Base-by-base conservation (phyloP, 2,797 vertebrate species). In the Rhadinocentrus ornatus region DNA sequence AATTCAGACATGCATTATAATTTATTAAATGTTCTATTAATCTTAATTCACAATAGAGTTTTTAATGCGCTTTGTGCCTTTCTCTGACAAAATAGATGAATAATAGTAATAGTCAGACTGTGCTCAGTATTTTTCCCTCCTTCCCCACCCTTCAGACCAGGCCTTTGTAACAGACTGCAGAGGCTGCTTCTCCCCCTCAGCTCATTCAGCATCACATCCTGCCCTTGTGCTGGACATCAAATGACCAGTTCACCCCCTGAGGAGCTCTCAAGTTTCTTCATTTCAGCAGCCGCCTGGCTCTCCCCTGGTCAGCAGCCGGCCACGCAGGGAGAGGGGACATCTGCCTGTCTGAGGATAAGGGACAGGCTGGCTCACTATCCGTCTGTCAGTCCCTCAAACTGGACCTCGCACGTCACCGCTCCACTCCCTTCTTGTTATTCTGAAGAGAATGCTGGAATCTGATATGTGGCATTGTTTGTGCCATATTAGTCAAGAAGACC, bases 311-410 rank as follows among this genome's bases (percentile, higher is more conserved):
- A 92, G 93, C 94, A 95, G 95, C 95, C 94, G 95, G 95, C 93
- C 90, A 94, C 95, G 93, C 80, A 62, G 95, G 92, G 95, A 93
- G 94, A 91, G 91, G 93, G 96, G 97, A 97, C 97, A 98, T 97
- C 97, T 99, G 98, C 95, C 97, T 95, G 95, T 97, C 96, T 98
- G 94, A 93, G 95, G 94, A 96, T 95, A 95, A 96, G 96, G 96
- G 95, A 95, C 95, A 95, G 90, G 80, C 91, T 84, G 92, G 88
- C 91, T 89, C 89, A 83, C 92, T 85, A 88, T 91, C 93, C 93
- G 93, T 95, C 94, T 94, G 94, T 94, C 93, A 93, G 90, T 72
- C 82, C 84, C 90, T 92, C 92, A 89, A 88, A 92, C 87, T 90
- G 86, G 89, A 88, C 85, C 89, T 84, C 86, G 90, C 91, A 85